phyloP scores from a whole-genome alignment of 2,888 invertebrate genomes.

The Xanthorhoe spadicearia region DNA sequence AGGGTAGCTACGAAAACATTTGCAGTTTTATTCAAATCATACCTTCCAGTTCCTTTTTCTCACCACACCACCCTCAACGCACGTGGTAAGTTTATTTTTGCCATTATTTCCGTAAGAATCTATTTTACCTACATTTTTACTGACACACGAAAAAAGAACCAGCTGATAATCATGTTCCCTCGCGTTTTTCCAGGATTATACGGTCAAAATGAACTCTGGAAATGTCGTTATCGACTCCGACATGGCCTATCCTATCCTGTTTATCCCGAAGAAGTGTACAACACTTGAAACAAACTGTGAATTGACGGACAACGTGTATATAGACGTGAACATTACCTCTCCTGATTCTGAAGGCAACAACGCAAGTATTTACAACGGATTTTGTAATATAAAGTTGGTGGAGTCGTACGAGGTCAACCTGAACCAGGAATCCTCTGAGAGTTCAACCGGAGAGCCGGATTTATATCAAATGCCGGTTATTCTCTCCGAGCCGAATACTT shows the following conservation, averaged over 20 bases:
- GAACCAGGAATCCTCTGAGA: constrained; percentile 26
- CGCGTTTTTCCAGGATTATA: constrained; percentile 48
- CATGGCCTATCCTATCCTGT: constrained; percentile 62
- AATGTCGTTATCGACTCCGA: constrained; percentile 48
- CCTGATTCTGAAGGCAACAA: constrained; percentile 67
- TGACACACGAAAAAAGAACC: constrained; percentile 31
- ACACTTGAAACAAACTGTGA: constrained; percentile 64
- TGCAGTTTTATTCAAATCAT: constrained; percentile 43
- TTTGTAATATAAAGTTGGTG: constrained; percentile 69
- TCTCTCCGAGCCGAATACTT: constrained; percentile 52
- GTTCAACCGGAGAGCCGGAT: constrained; percentile 15
- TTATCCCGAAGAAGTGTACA: constrained; percentile 70
- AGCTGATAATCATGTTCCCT: constrained; percentile 45
- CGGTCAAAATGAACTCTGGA: constrained; percentile 60
- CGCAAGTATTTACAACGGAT: constrained; percentile 65
- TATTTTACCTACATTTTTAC: constrained; percentile 60
- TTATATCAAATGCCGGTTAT: constrained; percentile 52
- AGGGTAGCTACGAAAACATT: constrained; percentile 54
- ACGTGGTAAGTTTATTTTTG: constrained; percentile 66
- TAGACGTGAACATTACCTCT: constrained; percentile 66
- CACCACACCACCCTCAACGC: constrained; percentile 53
- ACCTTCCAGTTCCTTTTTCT: constrained; percentile 57
- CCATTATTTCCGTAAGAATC: constrained; percentile 45
- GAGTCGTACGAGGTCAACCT: constrained; percentile 56
- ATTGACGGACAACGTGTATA: constrained; percentile 64